phyloP scores from a whole-genome alignment of 1,140 invertebrate species.

The Periplaneta americana region DNA sequence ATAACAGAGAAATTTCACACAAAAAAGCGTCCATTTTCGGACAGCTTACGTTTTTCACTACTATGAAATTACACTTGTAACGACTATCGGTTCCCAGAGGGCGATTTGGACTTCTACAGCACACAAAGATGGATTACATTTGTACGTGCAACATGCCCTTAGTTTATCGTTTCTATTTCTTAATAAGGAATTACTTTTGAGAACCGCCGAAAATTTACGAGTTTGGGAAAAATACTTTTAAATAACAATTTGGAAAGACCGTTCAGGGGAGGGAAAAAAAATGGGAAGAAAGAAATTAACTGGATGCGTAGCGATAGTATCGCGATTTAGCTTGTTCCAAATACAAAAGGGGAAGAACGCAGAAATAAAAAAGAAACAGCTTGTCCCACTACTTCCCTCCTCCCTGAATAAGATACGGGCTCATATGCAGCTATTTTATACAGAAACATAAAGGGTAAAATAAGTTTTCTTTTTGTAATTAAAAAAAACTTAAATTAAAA shows the following conservation, averaged over 20 bases:
- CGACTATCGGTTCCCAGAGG: no score
- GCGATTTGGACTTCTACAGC: no score
- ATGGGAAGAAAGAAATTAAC: neutral
- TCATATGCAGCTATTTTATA: neutral
- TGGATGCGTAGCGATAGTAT: neutral
- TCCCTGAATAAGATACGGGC: neutral
- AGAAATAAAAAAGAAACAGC: neutral
- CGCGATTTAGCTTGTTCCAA: neutral
- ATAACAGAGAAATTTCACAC: no score
- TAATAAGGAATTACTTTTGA: neutral
- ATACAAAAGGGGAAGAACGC: neutral
- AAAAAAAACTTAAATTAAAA: conserved; percentile 12
- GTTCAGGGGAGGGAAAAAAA: neutral
- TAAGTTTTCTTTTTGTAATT: neutral
- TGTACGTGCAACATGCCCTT: no score
- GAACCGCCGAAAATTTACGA: neutral
- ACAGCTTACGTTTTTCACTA: no score
- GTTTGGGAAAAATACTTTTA: neutral
- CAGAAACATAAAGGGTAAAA: neutral
- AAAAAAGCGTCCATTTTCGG: no score
- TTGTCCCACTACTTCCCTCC: neutral
- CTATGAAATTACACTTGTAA: no score
- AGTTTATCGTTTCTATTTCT: neutral
- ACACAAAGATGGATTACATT: no score
- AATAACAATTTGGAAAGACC: neutral